Evolutionary conservation across 1,140 invertebrate species (phyloP), one percentile per base, ranked within the genome.

Genomic region (Schlechtendalia chinensis): DNA sequence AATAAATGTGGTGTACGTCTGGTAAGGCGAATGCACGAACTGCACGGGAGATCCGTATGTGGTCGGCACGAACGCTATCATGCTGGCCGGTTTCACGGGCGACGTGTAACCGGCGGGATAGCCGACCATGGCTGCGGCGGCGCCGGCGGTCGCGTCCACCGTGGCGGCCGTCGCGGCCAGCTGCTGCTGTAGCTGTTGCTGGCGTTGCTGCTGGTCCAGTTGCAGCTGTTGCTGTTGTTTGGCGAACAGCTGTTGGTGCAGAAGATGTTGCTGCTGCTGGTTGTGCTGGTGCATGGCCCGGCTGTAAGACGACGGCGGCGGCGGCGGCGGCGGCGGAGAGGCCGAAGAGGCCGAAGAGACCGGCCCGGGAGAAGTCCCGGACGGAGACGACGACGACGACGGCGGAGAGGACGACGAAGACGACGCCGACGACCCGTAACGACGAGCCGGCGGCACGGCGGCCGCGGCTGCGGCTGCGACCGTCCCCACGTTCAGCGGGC

Each of bases 1-100:
- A 50, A 79, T 79, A 27, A 29, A 79, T 24, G 74, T 47, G 58
- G 75, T 24, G 19, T 79, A 79, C 19, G 75, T 63, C 39, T 79
- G 75, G 17, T 79, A 79, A 27, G 75, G 54, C 1, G 72, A 58
- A 22, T 59, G 74, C 50, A 79, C 75, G 39, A 79, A 63, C 22
- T 79, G 75, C 29, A 79, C 75, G 19, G 75, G 75, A 63, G 75
- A 79, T 79, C 58, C 75, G 39, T 79, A 79, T 12, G 58, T 53
- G 45, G 75, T 39, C 12, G 69, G 69, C 39, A 79, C 39, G 22
- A 47, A 79, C 39, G 75, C 19, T 0, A 79, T 17, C 39, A 79
- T 22, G 58, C 29, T 79, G 16, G 75, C 27, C 39, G 19, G 75
- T 14, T 79, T 79, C 6, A 19, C 75, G 8, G 75, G 75, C 0